phyloP scores from a whole-genome alignment of 64 coral and sea anemone genomes.

The Catalaphyllia jardinei region DNA sequence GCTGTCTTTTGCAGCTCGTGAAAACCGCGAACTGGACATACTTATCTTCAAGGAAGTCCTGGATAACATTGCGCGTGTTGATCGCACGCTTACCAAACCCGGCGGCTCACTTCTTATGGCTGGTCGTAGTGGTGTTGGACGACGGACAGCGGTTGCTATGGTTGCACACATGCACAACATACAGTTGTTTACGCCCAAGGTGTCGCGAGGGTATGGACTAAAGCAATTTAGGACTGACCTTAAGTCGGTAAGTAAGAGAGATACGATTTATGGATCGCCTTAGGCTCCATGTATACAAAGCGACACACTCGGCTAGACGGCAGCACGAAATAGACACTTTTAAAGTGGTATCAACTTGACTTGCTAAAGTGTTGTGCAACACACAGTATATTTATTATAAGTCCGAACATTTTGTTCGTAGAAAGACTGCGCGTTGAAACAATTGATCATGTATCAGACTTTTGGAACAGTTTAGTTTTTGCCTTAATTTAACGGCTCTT shows the following conservation, averaged over 20 bases:
- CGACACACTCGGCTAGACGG: not conserved
- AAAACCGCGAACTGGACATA: slow-evolving; percentile 96
- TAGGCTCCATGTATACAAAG: not conserved
- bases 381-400: no score
- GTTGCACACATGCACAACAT: slow-evolving; percentile 99
- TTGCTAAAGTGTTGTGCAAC: no score
- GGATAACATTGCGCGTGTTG: slow-evolving; percentile 94
- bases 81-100: slow-evolving; percentile 86
- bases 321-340: not conserved
- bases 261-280: not conserved
- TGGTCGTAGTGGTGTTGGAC: slow-evolving; percentile 97
- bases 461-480: no score
- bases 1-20: slow-evolving; percentile 74
- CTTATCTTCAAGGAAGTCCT: slow-evolving; percentile 96
- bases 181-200: slow-evolving; percentile 85
- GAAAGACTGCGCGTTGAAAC: no score
- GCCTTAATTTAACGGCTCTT: no score
- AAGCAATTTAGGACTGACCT: slow-evolving; percentile 97
- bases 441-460: no score
- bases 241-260: slow-evolving; percentile 68
- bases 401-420: no score
- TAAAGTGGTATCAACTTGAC: no score
- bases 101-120: slow-evolving; percentile 97
- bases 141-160: slow-evolving; percentile 92
- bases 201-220: slow-evolving; percentile 90